These are phyloP conservation scores for Formica selysi DNA, from an alignment of 1,140 invertebrate genomes.

Conservation along the genomic window DNA sequence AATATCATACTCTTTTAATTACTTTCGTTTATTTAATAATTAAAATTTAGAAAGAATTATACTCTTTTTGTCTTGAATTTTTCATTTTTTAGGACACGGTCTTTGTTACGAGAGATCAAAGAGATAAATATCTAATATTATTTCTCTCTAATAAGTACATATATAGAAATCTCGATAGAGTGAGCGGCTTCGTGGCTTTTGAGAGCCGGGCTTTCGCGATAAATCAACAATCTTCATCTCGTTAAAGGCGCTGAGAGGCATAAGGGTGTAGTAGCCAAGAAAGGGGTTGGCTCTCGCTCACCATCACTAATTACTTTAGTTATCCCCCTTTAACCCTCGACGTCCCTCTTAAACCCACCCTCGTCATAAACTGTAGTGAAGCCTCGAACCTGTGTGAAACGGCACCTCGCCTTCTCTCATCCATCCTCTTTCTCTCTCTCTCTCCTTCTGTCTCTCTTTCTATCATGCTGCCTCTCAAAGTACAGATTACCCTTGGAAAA, in stretches of 20 bases:
- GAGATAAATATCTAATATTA: background rate
- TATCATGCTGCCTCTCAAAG: slow-evolving; percentile 52
- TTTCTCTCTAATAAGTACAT: background rate
- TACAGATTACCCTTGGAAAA: slow-evolving; percentile 68
- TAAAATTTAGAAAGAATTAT: background rate
- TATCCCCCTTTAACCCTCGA: slow-evolving; percentile 75
- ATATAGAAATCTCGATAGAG: background rate
- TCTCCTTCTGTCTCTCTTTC: background rate
- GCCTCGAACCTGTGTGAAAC: slow-evolving; percentile 75
- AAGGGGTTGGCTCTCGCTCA: slow-evolving; percentile 74
- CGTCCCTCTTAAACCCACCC: slow-evolving; percentile 75
- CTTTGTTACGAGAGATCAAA: background rate
- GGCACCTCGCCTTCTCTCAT: slow-evolving; percentile 72
- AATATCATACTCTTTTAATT: background rate
- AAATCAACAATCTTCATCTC: slow-evolving; percentile 65
- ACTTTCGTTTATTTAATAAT: background rate
- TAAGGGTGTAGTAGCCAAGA: slow-evolving; percentile 71
- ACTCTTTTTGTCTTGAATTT: background rate
- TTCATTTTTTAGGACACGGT: no score
- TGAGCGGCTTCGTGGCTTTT: slow-evolving; percentile 26
- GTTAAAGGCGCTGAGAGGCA: slow-evolving; percentile 64
- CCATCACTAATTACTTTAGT: slow-evolving; percentile 82
- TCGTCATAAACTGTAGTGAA: slow-evolving; percentile 79
- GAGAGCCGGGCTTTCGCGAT: slow-evolving; percentile 43
- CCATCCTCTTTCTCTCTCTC: background rate